Conservation (phyloP, 2,113 vertebrate genomes). For the Bungarus multicinctus region DNA sequence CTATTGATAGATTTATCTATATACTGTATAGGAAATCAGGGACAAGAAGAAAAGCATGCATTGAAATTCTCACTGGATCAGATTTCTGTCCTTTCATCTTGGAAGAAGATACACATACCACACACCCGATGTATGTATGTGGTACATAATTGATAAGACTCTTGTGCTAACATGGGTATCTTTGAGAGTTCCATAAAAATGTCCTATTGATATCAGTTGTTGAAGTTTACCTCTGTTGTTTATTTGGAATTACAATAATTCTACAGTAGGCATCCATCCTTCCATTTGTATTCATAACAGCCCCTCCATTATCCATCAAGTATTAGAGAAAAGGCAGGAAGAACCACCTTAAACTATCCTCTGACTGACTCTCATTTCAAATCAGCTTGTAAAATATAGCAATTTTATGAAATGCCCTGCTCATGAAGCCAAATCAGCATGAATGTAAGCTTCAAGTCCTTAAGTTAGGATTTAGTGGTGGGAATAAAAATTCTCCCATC, state of each 20-base stretch:
- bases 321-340: background rate
- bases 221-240: background rate
- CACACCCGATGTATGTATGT: background rate
- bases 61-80: background rate
- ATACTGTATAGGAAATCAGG: background rate
- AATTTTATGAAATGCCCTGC: background rate
- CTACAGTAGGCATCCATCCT: background rate
- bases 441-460: background rate
- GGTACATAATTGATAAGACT: background rate
- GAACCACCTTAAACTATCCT: background rate
- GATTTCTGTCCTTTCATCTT: background rate
- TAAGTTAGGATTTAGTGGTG: background rate
- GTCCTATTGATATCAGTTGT: too few species aligned
- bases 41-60: background rate
- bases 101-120: background rate
- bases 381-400: background rate
- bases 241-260: background rate
- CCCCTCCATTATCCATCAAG: background rate
- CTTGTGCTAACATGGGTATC: background rate
- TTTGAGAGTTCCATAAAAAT: background rate
- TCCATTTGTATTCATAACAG: background rate
- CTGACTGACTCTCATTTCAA: background rate
- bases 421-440: background rate
- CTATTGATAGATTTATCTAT: background rate
- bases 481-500: background rate